Evolutionary conservation across 2,797 vertebrate genomes (phyloP).

Genomic region (Malacoctenus gilli): DNA sequence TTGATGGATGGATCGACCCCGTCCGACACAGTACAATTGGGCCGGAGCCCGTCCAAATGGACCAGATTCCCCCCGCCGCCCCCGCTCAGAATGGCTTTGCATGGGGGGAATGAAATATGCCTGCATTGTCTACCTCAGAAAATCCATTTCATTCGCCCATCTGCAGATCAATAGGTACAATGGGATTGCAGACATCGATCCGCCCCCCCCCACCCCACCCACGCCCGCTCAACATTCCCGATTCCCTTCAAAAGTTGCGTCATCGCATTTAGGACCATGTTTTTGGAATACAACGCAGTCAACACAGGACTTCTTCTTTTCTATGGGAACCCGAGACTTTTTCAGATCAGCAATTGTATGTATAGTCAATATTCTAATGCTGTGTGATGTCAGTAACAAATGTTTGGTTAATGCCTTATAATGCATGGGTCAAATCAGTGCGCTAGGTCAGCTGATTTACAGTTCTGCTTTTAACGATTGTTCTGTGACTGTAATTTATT

Average conservation of each 20-base stretch:
- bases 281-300: conserved; percentile 43
- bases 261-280: conserved; percentile 59
- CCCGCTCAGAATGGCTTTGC: conserved; percentile 72
- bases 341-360: conserved; percentile 75
- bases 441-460: conserved; percentile 67
- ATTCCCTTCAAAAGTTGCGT: conserved; percentile 68
- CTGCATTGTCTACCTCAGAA: conserved; percentile 88
- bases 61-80: conserved; percentile 68
- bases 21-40: conserved; percentile 60
- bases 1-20: conserved; percentile 73
- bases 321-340: conserved; percentile 37
- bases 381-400: conserved; percentile 80
- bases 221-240: conserved; percentile 73
- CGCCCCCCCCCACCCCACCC: conserved; percentile 48
- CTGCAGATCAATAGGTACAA: conserved; percentile 85
- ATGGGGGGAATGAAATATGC: conserved; percentile 81
- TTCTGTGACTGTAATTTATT: conserved; percentile 85
- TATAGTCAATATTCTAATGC: conserved; percentile 76
- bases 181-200: conserved; percentile 78
- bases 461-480: conserved; percentile 76
- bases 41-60: conserved; percentile 68
- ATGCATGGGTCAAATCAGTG: conserved; percentile 81
- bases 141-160: conserved; percentile 82
- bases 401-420: conserved; percentile 83
- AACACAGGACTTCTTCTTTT: conserved; percentile 46